Percentiles rank a stretch among this genome's conserved stretches.
Evolutionary conservation across 2,797 vertebrate species (phyloP).

Genomic region (Crypturellus tataupa): DNA sequence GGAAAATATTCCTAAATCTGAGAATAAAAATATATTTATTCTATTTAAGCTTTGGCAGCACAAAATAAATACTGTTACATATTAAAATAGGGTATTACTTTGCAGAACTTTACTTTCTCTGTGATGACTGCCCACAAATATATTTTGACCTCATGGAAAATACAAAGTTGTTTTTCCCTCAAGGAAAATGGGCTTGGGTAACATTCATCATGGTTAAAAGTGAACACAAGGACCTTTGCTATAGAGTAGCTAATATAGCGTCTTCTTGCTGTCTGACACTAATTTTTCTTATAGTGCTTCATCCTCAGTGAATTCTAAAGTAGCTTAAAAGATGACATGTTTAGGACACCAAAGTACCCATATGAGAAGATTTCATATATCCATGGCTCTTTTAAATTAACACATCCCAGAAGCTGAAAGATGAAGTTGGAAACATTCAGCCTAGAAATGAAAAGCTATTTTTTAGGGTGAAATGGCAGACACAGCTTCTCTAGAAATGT

Average conservation of each 20-base stretch:
- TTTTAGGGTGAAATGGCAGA: neutral
- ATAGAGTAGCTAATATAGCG: neutral
- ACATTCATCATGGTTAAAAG: neutral
- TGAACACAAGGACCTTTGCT: neutral
- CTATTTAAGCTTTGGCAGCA: neutral
- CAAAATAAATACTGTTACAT: neutral
- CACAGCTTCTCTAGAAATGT: neutral
- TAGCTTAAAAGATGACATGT: neutral
- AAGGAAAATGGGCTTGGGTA: neutral
- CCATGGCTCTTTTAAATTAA: neutral
- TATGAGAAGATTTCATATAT: neutral
- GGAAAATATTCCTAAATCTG: neutral
- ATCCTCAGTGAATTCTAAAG: slow-evolving; percentile 1
- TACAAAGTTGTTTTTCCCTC: neutral
- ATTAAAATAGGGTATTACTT: neutral
- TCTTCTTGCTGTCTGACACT: neutral
- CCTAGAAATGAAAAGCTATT: neutral
- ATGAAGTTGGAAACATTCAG: neutral
- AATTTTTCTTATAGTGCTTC: fast-evolving
- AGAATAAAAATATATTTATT: neutral
- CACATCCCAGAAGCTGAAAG: neutral
- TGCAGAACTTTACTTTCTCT: neutral
- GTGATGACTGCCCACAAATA: neutral
- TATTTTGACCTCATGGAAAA: neutral
- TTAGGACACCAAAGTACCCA: neutral